Conservation (phyloP, 2,888 invertebrate genomes). For the Cyrtodaria siliqua region DNA sequence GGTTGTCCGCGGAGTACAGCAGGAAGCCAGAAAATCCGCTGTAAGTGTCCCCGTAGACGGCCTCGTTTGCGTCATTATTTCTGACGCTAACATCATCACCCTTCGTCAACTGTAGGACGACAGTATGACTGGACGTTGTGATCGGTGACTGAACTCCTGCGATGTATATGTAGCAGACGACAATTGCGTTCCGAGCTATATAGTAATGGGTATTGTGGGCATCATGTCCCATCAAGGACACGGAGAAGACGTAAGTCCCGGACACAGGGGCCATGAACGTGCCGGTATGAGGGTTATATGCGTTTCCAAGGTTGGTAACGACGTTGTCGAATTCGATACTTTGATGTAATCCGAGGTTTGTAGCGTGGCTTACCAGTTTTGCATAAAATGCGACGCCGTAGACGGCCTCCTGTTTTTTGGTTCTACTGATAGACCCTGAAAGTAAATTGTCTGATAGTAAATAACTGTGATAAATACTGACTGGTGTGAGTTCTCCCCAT, state of each 20-base stretch:
- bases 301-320: background rate
- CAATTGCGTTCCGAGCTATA: background rate
- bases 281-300: background rate
- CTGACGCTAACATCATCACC: background rate
- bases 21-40: background rate
- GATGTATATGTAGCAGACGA: background rate
- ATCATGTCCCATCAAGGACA: background rate
- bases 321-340: background rate
- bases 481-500: no score
- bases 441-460: no score
- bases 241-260: background rate
- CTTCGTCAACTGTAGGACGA: background rate
- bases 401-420: no score
- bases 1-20: no score
- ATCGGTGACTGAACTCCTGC: background rate
- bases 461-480: no score
- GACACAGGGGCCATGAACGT: background rate
- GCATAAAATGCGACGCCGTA: no score
- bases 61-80: background rate
- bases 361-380: no score
- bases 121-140: background rate
- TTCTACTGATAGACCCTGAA: no score
- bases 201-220: background rate
- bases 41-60: background rate
- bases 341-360: background rate